phyloP scores from a whole-genome alignment of 2,113 vertebrate species.

The Sterrhoptilus dennistouni region DNA sequence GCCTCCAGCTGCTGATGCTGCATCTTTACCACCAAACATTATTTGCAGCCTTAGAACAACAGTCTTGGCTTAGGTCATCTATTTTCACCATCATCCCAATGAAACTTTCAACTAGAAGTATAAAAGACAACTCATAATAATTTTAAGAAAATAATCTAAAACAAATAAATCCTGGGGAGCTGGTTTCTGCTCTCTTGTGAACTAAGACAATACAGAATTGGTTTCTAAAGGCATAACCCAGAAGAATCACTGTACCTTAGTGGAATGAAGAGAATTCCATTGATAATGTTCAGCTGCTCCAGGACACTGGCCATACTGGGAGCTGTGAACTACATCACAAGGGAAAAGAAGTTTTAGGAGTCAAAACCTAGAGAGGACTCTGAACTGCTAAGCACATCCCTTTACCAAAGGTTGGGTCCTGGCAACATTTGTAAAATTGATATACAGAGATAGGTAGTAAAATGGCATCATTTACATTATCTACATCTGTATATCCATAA shows the following conservation, averaged over 20 bases:
- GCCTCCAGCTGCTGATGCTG: not conserved
- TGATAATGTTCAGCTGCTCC: constrained; percentile 98
- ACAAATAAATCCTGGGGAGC: not conserved
- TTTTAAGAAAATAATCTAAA: not conserved
- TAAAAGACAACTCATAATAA: not conserved
- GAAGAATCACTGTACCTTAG: constrained; percentile 82
- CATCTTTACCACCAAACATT: not conserved
- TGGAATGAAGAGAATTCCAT: constrained; percentile 98
- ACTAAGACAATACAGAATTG: too few relatives aligned
- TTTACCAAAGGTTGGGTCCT: not conserved
- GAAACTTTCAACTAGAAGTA: not conserved
- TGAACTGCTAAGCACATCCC: not conserved
- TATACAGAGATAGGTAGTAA: not conserved
- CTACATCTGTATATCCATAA: not conserved
- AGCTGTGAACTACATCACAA: constrained; percentile 85
- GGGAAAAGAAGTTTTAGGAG: not conserved
- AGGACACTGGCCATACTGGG: constrained; percentile 96
- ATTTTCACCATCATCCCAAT: not conserved
- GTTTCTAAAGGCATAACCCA: not conserved
- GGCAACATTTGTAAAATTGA: not conserved
- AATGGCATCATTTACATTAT: not conserved
- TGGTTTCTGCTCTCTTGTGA: not conserved
- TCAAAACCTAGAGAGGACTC: not conserved
- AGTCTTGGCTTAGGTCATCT: not conserved
- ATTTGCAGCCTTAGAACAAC: not conserved